Evolutionary conservation across 2,888 invertebrate genomes (phyloP).

Genomic region (Ennomos quercinarius): DNA sequence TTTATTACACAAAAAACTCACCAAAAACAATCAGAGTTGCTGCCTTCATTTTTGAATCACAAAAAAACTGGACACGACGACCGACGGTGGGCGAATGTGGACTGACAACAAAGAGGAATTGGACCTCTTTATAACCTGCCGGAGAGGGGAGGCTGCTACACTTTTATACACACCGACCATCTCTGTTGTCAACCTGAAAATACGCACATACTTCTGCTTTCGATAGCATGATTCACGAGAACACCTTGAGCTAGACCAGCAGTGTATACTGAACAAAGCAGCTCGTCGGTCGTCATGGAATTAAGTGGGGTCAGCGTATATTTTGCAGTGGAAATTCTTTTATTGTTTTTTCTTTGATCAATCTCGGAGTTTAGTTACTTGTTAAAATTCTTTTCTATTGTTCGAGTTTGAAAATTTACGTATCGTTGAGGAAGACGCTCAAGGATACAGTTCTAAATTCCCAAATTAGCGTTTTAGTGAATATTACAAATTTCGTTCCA

Average conservation of each 20-base stretch:
- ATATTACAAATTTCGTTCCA: slow-evolving; percentile 32
- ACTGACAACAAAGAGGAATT: slow-evolving; percentile 56
- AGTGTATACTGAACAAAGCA: slow-evolving; percentile 23
- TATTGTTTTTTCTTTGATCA: slow-evolving; percentile 34
- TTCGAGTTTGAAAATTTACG: slow-evolving; percentile 13
- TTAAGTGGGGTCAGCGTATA: slow-evolving; percentile 38
- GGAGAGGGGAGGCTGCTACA: slow-evolving; percentile 49
- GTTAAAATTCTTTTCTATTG: slow-evolving; percentile 31
- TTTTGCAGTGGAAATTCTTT: slow-evolving; percentile 38
- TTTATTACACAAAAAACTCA: slow-evolving; percentile 53
- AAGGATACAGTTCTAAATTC: slow-evolving; percentile 17
- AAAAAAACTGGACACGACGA: slow-evolving; percentile 50
- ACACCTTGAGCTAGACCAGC: slow-evolving; percentile 6
- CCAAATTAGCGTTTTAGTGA: slow-evolving; percentile 21
- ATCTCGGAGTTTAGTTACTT: slow-evolving; percentile 22
- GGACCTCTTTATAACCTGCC: slow-evolving; percentile 58
- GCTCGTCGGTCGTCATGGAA: slow-evolving; percentile 10
- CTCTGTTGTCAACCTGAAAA: slow-evolving; percentile 2
- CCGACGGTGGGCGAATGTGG: slow-evolving; percentile 43
- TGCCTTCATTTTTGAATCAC: slow-evolving; percentile 63
- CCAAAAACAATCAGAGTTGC: slow-evolving; percentile 69
- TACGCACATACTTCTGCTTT: slow-evolving; percentile 21
- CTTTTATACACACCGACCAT: slow-evolving; percentile 31
- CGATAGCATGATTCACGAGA: neutral
- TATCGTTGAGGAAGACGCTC: slow-evolving; percentile 20